Base-by-base conservation (phyloP, 2,797 vertebrate genomes). In the Sylvia borin region DNA sequence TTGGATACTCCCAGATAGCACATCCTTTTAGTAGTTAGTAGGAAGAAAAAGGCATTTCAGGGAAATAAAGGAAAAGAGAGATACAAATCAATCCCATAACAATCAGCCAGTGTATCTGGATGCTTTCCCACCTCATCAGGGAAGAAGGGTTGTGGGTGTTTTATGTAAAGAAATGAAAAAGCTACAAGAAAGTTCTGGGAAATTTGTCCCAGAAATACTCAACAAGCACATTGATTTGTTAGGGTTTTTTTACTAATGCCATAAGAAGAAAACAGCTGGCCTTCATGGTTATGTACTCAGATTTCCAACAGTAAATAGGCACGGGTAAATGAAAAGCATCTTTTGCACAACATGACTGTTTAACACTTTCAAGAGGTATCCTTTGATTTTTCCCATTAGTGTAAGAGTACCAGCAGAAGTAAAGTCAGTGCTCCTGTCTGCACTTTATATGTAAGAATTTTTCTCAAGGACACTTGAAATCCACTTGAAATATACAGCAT, bases 281-380 rank as follows among this genome's bases (percentile, higher is more conserved):
- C 26, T 88, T 74, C 2, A 0, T 26, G 29, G 53, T 45, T 53
- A 5, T 18, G 43, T n/a, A 43, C 50, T 83, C 53, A 62, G 32
- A 73, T 88, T 95, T 92, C 72, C 70, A 83, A 13, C 16, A 54
- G 65, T 24, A 83, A 89, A 68, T 7, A 77, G 42, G 36, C 57
- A 72, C 10, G 51, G 51, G 42, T 40, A 89, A 94, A 92, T 85
- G 26, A 74, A 91, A 96, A 93, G 38, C 72, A 83, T 64, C 71
- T 95, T 93, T 47, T 57, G 25, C 25, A 72, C 20, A 83, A 66
- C 13, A 54, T 40, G 14, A 20, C 51, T 54, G 22, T 65, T 74
- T 80, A 93, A 78, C 78, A 25, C 15, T 81, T 88, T 25, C 27
- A 92, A 83, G 36, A 19, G 7, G 0, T 31, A 62, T 20, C 40